Evolutionary conservation across 2,888 invertebrate genomes (phyloP).

Genomic region (Patella depressa): DNA sequence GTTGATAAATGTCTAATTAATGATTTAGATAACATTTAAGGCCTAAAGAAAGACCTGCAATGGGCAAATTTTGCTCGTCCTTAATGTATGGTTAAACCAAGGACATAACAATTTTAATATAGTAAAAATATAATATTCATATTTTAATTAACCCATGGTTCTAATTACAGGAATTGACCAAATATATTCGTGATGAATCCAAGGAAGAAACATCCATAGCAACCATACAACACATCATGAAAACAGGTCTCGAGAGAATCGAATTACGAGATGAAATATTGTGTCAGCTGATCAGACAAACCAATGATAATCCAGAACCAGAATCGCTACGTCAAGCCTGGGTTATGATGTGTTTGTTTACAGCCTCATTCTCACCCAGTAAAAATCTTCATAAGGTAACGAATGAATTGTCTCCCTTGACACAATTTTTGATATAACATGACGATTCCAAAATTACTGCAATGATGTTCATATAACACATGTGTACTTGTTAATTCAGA

Average conservation of each 20-base stretch:
- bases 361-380: constrained; percentile 92
- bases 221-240: constrained; percentile 56
- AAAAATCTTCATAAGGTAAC: constrained; percentile 81
- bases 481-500: too few species aligned
- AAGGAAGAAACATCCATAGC: constrained; percentile 75
- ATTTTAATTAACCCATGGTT: not conserved
- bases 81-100: too few species aligned
- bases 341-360: constrained; percentile 88
- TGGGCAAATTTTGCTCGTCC: too few species aligned
- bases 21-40: too few species aligned
- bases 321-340: constrained; percentile 90
- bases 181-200: constrained; percentile 89
- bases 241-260: constrained; percentile 87
- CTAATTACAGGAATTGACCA: constrained; percentile 83
- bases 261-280: constrained; percentile 93
- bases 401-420: too few species aligned
- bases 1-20: too few species aligned
- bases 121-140: too few species aligned
- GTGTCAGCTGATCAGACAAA: constrained; percentile 70
- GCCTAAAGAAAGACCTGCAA: too few species aligned
- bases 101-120: too few species aligned
- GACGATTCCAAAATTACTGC: too few species aligned
- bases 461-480: too few species aligned
- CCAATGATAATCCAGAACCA: constrained; percentile 86
- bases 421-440: too few species aligned